Conservation (phyloP, 2,888 invertebrate genomes). For the Eudemis profundana region DNA sequence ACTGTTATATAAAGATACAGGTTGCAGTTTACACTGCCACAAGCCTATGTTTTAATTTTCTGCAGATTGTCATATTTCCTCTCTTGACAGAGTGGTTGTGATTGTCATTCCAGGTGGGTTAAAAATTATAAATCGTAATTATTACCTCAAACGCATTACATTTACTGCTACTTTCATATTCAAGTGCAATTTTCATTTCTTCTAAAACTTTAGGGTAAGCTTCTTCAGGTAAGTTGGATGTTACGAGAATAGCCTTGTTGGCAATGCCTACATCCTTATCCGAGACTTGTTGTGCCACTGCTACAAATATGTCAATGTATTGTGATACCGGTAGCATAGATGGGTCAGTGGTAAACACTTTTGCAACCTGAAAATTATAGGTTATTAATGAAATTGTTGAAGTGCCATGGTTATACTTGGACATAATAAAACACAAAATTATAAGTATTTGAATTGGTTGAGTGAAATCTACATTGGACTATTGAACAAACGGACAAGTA, state of each 20-base stretch:
- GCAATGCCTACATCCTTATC: slow-evolving; percentile 87
- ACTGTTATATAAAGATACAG: too few relatives aligned
- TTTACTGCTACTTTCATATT: slow-evolving; percentile 84
- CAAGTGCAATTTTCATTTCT: slow-evolving; percentile 84
- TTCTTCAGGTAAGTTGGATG: slow-evolving; percentile 79
- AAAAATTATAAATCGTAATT: too few relatives aligned
- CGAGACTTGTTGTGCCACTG: slow-evolving; percentile 84
- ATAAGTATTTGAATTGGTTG: too few relatives aligned
- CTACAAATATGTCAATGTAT: slow-evolving; percentile 82
- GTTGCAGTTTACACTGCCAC: too few relatives aligned
- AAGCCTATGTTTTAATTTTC: too few relatives aligned
- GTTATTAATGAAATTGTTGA: neutral
- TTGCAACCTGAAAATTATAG: slow-evolving; percentile 64
- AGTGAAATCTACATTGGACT: too few relatives aligned
- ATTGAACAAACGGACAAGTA: too few relatives aligned
- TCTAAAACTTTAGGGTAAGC: slow-evolving; percentile 84
- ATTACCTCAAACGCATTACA: slow-evolving; percentile 89
- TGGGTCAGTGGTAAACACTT: slow-evolving; percentile 61
- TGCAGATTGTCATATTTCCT: too few relatives aligned
- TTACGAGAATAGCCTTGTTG: slow-evolving; percentile 84
- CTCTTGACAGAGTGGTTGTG: too few relatives aligned
- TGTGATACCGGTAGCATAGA: slow-evolving; percentile 72
- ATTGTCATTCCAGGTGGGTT: too few relatives aligned
- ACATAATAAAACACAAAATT: too few relatives aligned
- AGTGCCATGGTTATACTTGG: too few relatives aligned